Evolutionary conservation across 1,140 invertebrate species (phyloP).

Genomic region (Aphelenchoides fujianensis): DNA sequence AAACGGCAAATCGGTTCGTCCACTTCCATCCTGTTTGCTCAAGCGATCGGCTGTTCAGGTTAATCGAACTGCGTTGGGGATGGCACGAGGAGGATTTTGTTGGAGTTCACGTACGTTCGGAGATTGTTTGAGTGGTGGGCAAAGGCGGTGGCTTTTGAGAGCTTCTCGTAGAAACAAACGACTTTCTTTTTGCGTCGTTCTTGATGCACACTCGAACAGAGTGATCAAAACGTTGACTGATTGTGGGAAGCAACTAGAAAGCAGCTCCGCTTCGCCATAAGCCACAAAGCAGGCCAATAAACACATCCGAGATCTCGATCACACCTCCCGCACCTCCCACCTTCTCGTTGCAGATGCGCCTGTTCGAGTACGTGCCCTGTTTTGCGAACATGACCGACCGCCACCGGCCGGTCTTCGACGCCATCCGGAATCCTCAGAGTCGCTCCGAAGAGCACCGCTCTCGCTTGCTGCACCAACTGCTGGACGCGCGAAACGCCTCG

Average conservation of each 20-base stretch:
- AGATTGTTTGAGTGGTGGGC: no score
- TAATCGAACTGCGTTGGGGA: slow-evolving; percentile 52
- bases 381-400: slow-evolving; percentile 45
- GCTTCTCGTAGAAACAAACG: no score
- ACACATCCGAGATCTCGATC: no score
- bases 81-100: slow-evolving; percentile 55
- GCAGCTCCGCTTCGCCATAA: no score
- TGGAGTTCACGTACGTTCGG: slow-evolving; percentile 52
- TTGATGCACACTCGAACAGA: no score
- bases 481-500: slow-evolving; percentile 4
- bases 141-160: no score
- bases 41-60: slow-evolving; percentile 42
- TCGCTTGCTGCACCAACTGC: slow-evolving; percentile 32
- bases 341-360: no score
- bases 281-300: no score
- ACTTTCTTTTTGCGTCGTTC: no score
- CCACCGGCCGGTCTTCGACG: slow-evolving; percentile 50
- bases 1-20: slow-evolving; percentile 42
- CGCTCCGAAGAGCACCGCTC: slow-evolving; percentile 41
- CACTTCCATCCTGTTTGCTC: neutral
- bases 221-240: no score
- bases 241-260: no score
- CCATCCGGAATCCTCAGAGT: slow-evolving; percentile 42
- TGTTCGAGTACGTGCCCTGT: slow-evolving; percentile 37
- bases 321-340: no score